A percentile compares a stretch with the other conserved stretches of the same genome.
These are phyloP conservation scores for Venustoraphidia nigricollis DNA, from an alignment of 2,888 invertebrate genomes.

Conservation along the genomic window DNA sequence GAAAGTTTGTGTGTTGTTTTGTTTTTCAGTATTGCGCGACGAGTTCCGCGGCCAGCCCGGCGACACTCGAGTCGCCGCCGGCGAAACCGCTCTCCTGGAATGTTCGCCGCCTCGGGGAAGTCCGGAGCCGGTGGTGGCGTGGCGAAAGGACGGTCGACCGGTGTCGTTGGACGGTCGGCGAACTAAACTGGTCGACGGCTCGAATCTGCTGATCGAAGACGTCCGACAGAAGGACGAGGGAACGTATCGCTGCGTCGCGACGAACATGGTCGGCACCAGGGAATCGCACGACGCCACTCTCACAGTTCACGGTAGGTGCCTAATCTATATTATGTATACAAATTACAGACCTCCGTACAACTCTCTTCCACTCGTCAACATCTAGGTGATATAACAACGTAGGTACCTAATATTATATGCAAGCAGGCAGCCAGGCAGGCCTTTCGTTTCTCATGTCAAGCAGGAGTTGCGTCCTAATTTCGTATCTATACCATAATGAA, in stretches of 20 bases:
- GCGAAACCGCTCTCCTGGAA: slow-evolving; percentile 78
- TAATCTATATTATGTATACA: too few species aligned
- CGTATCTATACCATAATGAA: too few species aligned
- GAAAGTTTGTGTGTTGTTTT: too few species aligned
- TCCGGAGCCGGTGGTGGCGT: slow-evolving; percentile 84
- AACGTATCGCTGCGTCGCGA: slow-evolving; percentile 81
- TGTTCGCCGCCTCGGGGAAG: slow-evolving; percentile 93
- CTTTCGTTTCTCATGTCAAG: too few species aligned
- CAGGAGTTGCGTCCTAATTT: too few species aligned
- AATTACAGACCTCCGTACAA: too few species aligned
- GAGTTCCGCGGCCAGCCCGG: slow-evolving; percentile 87
- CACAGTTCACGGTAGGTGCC: slow-evolving; percentile 64
- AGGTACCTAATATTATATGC: too few species aligned
- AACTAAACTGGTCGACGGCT: slow-evolving; percentile 58
- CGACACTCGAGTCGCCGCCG: slow-evolving; percentile 82
- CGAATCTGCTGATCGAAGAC: slow-evolving; percentile 74
- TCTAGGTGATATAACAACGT: too few species aligned
- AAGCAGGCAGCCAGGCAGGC: too few species aligned
- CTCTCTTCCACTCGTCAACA: too few species aligned
- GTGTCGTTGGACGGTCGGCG: slow-evolving; percentile 32
- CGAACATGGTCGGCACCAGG: slow-evolving; percentile 77
- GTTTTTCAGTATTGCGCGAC: slow-evolving; percentile 75
- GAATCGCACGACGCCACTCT: slow-evolving; percentile 70
- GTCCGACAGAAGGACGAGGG: slow-evolving; percentile 83
- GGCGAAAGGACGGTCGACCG: slow-evolving; percentile 58